A percentile compares a stretch with the other conserved stretches of the same genome.
These are phyloP conservation scores for Vanessa tameamea DNA, from an alignment of 1,140 invertebrate genomes.

Conservation along the genomic window DNA sequence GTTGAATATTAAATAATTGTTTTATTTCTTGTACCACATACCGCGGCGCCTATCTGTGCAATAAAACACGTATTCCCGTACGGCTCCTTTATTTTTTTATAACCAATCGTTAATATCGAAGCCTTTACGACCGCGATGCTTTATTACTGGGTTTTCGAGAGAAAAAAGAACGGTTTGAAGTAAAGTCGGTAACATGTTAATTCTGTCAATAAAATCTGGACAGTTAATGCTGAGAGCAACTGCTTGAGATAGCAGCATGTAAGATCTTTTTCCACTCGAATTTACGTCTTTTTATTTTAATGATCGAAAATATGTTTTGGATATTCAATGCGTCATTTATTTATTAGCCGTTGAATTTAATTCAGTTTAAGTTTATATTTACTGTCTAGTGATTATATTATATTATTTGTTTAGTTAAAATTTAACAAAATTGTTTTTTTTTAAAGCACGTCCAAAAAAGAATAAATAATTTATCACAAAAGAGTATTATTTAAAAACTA, in stretches of 20 bases:
- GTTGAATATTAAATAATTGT: background rate
- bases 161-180: constrained; percentile 52
- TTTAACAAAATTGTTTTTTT: too few species aligned
- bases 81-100: constrained; percentile 72
- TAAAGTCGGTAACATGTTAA: constrained; percentile 70
- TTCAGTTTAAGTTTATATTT: background rate
- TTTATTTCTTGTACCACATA: constrained; percentile 18
- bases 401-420: too few species aligned
- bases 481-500: too few species aligned
- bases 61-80: constrained; percentile 61
- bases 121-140: constrained; percentile 63
- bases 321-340: background rate
- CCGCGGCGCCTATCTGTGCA: constrained; percentile 58
- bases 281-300: background rate
- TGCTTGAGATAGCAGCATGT: constrained; percentile 31
- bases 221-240: constrained; percentile 45
- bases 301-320: background rate
- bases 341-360: background rate
- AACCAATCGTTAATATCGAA: constrained; percentile 72
- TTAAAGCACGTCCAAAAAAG: too few species aligned
- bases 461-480: too few species aligned
- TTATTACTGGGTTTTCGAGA: constrained; percentile 55
- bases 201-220: constrained; percentile 63
- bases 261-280: constrained; percentile 7
- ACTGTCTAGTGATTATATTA: background rate